These are phyloP conservation scores for Cynoglossus semilaevis DNA, from an alignment of 2,113 vertebrate species.

Conservation along the genomic window DNA sequence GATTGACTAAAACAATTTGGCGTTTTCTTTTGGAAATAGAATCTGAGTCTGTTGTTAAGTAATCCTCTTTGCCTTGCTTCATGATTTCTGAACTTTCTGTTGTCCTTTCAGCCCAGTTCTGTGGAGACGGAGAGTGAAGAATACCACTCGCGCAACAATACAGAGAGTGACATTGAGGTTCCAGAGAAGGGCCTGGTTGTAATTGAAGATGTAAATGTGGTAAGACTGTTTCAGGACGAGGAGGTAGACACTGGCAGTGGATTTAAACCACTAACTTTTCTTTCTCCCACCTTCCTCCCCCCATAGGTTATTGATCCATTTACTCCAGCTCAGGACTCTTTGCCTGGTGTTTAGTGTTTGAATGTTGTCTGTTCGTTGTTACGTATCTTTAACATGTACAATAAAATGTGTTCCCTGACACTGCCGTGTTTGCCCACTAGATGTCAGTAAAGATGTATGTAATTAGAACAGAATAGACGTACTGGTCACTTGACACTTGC, in stretches of 20 bases:
- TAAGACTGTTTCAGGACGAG: slow-evolving; percentile 4
- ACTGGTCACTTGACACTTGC: neutral
- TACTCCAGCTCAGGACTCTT: neutral
- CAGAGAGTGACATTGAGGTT: slow-evolving; percentile 77
- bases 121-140: slow-evolving; percentile 79
- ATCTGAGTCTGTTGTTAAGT: no score
- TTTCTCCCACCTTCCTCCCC: no score
- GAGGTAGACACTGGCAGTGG: neutral
- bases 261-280: neutral
- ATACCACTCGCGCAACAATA: slow-evolving; percentile 76
- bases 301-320: slow-evolving; percentile 23
- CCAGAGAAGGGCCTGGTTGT: slow-evolving; percentile 41
- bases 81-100: neutral
- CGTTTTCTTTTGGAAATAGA: no score
- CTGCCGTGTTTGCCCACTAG: slow-evolving; percentile 36
- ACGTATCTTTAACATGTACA: slow-evolving; percentile 37
- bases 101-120: slow-evolving; percentile 63
- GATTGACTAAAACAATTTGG: no score
- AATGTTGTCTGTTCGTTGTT: neutral
- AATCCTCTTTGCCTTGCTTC: no score
- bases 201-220: slow-evolving; percentile 62
- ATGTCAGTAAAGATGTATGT: slow-evolving; percentile 36
- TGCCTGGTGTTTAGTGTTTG: slow-evolving; percentile 40
- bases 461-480: neutral
- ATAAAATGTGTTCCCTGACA: slow-evolving; percentile 47